Base-by-base conservation (phyloP, 2,113 vertebrate genomes). In the Aplodontia rufa region DNA sequence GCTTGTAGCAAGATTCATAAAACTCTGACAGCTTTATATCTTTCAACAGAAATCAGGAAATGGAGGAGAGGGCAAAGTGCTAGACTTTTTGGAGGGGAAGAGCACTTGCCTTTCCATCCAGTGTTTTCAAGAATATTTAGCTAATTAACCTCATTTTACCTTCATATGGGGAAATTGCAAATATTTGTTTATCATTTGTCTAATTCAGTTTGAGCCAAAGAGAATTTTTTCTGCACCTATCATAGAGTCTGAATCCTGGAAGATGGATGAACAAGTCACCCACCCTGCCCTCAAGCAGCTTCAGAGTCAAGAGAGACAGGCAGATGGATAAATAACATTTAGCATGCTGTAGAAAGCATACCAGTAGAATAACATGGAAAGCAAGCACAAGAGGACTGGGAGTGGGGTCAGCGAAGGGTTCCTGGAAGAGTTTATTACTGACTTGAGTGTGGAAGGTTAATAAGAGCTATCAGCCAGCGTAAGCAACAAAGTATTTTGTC, bases 1-100 rank as follows among this genome's bases (percentile, higher is more conserved):
- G 93, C 97, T 94, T 80, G 85, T 95, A 45, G 88, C 92, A 97
- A 97, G 80, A 97, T 89, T 97, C 91, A 97, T 97, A 96, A 95
- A 97, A 80, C 42, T 62, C 79, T 60, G 16, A 94, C 88, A 95
- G 91, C 66, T 92, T 97, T 96, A 87, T 87, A 84, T 91, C 87
- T 96, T 93, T 96, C 81, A 85, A 96, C 91, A 83, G 86, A 92
- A 92, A 97, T 79, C 86, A 95, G 80, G 53, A 96, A 96, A 80
- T 60, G 64, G 35, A 22, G 93, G 71, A 40, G 55, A 84, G 51
- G 9, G 28, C 3, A 1, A 53, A 64, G 35, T 91, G 72, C 32
- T 53, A 16, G 42, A 86, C n/a, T n/a, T 72, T 76, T 88, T 28
- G 91, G 47, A 66, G 35, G n/a, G 24, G 35, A 91, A 76, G 28